Evolutionary conservation across 2,797 vertebrate species (phyloP).

Genomic region (Mionectes olivaceus): DNA sequence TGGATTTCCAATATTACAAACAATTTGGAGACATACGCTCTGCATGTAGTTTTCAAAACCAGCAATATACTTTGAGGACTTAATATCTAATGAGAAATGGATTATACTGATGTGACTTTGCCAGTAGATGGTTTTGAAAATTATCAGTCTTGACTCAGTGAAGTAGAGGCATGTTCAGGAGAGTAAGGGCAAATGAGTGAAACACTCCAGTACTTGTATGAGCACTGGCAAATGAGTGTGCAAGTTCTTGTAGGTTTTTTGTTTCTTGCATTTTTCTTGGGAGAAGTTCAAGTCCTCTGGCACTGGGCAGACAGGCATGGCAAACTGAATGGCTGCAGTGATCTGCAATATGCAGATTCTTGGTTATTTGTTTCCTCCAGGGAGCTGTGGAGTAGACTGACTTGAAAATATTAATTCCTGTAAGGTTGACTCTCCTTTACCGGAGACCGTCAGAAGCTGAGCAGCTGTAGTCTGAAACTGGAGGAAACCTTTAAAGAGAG

Average conservation of each 20-base stretch:
- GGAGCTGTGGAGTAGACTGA: neutral
- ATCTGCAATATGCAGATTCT: neutral
- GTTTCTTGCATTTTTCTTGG: neutral
- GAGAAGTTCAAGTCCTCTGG: neutral
- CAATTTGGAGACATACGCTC: neutral
- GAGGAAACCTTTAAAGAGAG: neutral
- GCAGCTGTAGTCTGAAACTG: neutral
- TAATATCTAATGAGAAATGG: neutral
- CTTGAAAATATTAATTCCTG: neutral
- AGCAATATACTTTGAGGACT: neutral
- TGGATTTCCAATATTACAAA: neutral
- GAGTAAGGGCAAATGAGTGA: neutral
- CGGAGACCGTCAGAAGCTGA: neutral
- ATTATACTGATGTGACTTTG: neutral
- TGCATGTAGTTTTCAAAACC: neutral
- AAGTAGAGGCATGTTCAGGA: neutral
- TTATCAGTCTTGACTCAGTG: neutral
- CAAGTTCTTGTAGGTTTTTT: neutral
- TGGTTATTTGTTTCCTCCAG: neutral
- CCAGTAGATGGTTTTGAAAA: neutral
- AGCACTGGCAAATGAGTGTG: accelerated
- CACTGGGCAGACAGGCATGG: neutral
- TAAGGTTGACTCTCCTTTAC: neutral
- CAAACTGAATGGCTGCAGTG: neutral
- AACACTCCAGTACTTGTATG: neutral